Percentiles rank a stretch among this genome's conserved stretches.
These are phyloP conservation scores for Sceloporus undulatus DNA, from an alignment of 2,113 vertebrate genomes.

Conservation along the genomic window DNA sequence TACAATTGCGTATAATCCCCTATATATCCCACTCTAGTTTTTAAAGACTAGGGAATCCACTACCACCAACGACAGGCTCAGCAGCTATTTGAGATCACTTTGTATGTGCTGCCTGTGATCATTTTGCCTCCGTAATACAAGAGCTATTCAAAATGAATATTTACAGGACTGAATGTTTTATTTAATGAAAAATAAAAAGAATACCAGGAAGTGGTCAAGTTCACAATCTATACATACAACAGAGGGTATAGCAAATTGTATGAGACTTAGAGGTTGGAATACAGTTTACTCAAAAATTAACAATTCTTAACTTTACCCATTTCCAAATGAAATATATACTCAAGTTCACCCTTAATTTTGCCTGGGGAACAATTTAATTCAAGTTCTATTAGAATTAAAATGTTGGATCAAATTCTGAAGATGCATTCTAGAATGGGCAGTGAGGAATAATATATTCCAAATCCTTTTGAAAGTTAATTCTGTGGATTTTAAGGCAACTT, in stretches of 20 bases:
- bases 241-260: background rate
- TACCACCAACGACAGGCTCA: background rate
- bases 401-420: background rate
- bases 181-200: no score
- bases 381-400: background rate
- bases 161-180: background rate
- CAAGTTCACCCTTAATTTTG: background rate
- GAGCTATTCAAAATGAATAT: background rate
- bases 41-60: background rate
- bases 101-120: background rate
- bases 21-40: background rate
- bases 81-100: no score
- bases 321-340: background rate
- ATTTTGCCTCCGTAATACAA: background rate
- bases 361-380: background rate
- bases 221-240: background rate
- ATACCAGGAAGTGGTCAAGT: no score
- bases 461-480: background rate
- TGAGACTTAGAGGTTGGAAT: background rate
- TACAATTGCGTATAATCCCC: background rate
- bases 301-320: background rate
- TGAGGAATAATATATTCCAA: background rate
- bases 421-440: background rate
- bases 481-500: background rate
- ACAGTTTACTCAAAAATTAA: background rate